phyloP scores from a whole-genome alignment of 1,140 invertebrate species.

The Ceratosolen fusciceps region DNA sequence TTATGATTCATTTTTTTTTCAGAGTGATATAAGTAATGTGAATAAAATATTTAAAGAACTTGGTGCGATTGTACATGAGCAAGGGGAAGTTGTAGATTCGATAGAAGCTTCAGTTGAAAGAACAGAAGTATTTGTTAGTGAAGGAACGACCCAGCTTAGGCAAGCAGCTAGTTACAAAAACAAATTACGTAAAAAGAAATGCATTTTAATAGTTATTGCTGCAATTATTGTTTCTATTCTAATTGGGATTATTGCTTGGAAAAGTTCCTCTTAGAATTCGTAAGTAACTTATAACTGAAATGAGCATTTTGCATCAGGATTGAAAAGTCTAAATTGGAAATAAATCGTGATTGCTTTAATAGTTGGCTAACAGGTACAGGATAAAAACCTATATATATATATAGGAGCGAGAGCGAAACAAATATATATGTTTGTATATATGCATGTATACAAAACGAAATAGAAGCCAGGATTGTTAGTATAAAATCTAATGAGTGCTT shows the following conservation, averaged over 20 bases:
- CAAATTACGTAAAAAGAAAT: conserved; percentile 89
- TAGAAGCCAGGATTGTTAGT: conserved; percentile 23
- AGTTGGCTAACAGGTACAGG: conserved; percentile 21
- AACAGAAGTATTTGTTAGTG: conserved; percentile 87
- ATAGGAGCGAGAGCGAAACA: not conserved
- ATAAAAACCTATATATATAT: conserved; percentile 20
- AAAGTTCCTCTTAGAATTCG: conserved; percentile 56
- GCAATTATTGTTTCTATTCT: conserved; percentile 79
- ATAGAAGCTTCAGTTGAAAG: conserved; percentile 97
- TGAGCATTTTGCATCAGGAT: conserved; percentile 10
- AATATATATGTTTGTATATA: not conserved
- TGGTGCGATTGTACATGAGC: conserved; percentile 95
- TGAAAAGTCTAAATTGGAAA: conserved; percentile 8
- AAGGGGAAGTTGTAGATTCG: conserved; percentile 96
- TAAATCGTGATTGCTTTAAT: conserved; percentile 40
- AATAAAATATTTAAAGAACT: conserved; percentile 99
- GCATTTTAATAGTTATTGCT: conserved; percentile 80
- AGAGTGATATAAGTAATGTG: conserved; percentile 95
- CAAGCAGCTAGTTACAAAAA: conserved; percentile 89
- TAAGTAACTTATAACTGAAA: conserved; percentile 1
- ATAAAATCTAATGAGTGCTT: conserved; percentile 34
- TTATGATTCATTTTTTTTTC: conserved; percentile 61
- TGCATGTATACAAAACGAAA: conserved; percentile 10
- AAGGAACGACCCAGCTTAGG: conserved; percentile 84
- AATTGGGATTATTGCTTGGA: conserved; percentile 78